Base-by-base conservation (phyloP, 1,140 invertebrate species). In the Ostrea edulis region DNA sequence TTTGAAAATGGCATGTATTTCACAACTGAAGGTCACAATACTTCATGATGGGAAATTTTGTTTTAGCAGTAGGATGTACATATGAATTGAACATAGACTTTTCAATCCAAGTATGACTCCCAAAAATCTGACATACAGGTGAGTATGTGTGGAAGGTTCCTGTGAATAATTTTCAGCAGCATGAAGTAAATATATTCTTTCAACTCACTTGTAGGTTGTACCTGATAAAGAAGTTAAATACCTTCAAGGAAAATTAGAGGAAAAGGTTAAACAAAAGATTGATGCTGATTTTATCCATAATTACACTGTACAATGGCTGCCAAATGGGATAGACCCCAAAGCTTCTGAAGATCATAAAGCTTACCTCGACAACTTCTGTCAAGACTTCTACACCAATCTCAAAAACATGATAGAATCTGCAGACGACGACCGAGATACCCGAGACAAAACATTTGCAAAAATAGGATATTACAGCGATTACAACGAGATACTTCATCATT, bases 401-500 rank as follows among this genome's bases (percentile, higher is more conserved):
- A 88, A 77, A 14, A 55, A 87, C 29, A 55, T 90, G 65, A 87
- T 89, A 65, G 29, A 83, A 14, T 20, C 82, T 11, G 86, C 85
- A n/a, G 52, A 83, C 11, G 51, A 62, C 22, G 44, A 58, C 5
- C 22, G 52, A 25, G 77, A 86, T 9, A 25, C 29, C 7, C 82
- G 25, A 25, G 71, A 55, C 3, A 82, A 83, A 51, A 35, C 14
- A 29, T 77, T 35, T 29, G 8, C 22, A 12, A 68, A 83, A 55
- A 89, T 87, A 29, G 51, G 81, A 9, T 87, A 58, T 54, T 87
- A 87, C 55, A 87, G 54, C 44, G 84, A 87, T 52, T 88, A 82
- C 44, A 89, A 98, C 4, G 98, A 99, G 95, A 97, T 99, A 84
- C 95, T 99, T 22, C 98, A 99, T 93, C 98, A 99, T 96, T 96